Conservation (phyloP, 2,797 vertebrate genomes). For the Neosalanx taihuensis region DNA sequence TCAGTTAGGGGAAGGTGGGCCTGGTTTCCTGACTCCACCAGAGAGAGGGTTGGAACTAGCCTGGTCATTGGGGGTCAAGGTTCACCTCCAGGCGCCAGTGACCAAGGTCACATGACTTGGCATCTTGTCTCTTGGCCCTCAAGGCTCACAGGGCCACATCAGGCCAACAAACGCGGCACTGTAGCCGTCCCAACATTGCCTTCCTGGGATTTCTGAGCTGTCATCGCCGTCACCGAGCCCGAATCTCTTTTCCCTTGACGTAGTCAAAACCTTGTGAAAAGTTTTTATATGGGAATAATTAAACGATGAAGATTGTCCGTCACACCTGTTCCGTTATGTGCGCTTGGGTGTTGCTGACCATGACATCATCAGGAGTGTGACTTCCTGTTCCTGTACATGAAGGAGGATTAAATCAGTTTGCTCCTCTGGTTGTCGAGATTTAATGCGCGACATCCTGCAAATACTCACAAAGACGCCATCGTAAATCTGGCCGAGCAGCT, state of each 20-base stretch:
- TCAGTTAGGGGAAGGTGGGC: slow-evolving; percentile 44
- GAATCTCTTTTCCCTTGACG: slow-evolving; percentile 11
- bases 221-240: slow-evolving; percentile 39
- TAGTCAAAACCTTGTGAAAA: slow-evolving; percentile 3
- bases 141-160: slow-evolving; percentile 39
- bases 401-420: slow-evolving; percentile 1
- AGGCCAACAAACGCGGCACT: slow-evolving; percentile 62
- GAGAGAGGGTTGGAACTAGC: slow-evolving; percentile 47
- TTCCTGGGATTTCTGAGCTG: slow-evolving; percentile 50
- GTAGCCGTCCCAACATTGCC: slow-evolving; percentile 34
- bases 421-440: background rate
- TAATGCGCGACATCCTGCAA: background rate
- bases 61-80: slow-evolving; percentile 48
- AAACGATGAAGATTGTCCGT: background rate
- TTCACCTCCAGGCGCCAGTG: slow-evolving; percentile 45
- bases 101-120: slow-evolving; percentile 42
- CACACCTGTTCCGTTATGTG: background rate
- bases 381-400: background rate
- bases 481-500: background rate
- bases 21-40: slow-evolving; percentile 41
- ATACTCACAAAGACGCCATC: background rate
- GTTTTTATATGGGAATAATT: background rate
- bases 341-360: background rate
- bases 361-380: background rate
- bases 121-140: slow-evolving; percentile 35